Evolutionary conservation across 2,113 vertebrate species (phyloP).

Genomic region (Heterochromis multidens): DNA sequence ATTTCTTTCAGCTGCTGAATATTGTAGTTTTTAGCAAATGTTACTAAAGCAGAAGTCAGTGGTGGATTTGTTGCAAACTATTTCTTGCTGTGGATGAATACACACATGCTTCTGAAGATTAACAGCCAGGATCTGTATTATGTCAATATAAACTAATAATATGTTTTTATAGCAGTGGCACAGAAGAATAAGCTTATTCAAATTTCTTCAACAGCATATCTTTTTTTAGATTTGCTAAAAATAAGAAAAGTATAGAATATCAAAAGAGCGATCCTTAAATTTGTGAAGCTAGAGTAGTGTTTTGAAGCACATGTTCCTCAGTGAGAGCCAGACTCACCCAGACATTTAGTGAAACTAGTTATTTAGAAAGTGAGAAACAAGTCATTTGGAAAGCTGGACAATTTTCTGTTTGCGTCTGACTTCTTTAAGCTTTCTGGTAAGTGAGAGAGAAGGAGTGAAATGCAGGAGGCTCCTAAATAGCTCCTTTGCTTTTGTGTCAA

Average conservation of each 20-base stretch:
- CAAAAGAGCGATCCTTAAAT: background rate
- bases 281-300: background rate
- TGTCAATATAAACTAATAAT: background rate
- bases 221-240: background rate
- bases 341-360: background rate
- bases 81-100: background rate
- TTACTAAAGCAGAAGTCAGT: background rate
- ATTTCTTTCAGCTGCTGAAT: background rate
- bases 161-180: background rate
- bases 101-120: background rate
- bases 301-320: background rate
- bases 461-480: slow-evolving; percentile 2
- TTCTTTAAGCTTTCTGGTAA: background rate
- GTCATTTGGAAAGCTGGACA: background rate
- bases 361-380: background rate
- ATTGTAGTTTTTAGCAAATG: background rate
- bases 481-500: slow-evolving; percentile 6
- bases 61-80: background rate
- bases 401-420: background rate
- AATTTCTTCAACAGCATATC: background rate
- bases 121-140: background rate
- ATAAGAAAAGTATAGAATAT: background rate
- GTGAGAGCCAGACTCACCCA: background rate
- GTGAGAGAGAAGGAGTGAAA: background rate
- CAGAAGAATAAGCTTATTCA: background rate